Evolutionary conservation across 2,113 vertebrate genomes (phyloP).

Genomic region (Nothoprocta pentlandii): DNA sequence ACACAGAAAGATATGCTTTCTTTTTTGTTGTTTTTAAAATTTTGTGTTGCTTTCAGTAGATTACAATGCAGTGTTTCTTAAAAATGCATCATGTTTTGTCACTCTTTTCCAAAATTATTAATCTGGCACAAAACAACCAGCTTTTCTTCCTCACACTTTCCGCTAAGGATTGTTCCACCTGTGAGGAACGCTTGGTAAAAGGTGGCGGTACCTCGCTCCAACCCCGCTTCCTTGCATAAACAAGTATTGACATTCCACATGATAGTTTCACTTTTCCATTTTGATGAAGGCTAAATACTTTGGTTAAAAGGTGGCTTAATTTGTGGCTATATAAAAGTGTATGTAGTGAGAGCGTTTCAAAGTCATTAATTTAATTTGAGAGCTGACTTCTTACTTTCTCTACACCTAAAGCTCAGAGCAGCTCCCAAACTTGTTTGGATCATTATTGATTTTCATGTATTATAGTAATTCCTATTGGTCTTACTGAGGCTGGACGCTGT

Average conservation of each 20-base stretch:
- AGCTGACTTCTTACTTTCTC: neutral
- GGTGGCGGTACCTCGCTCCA: accelerated
- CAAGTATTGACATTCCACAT: neutral
- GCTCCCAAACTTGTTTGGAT: neutral
- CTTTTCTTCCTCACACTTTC: neutral
- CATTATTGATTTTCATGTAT: neutral
- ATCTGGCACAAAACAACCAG: neutral
- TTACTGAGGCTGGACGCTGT: neutral
- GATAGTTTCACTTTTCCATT: neutral
- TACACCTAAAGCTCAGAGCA: neutral
- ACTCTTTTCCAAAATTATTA: neutral
- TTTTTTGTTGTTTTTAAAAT: neutral
- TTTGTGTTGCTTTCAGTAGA: neutral
- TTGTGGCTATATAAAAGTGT: neutral
- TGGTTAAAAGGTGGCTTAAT: neutral
- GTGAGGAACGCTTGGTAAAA: neutral
- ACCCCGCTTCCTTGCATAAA: neutral
- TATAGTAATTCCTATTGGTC: neutral
- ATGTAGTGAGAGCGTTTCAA: neutral
- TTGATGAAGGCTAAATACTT: neutral
- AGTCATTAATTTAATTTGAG: neutral
- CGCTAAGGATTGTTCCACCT: neutral
- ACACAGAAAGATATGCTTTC: neutral
- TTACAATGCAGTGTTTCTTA: neutral
- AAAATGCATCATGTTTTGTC: neutral